Conservation (phyloP, 2,797 vertebrate species). For the Atherinosoma microstoma region DNA sequence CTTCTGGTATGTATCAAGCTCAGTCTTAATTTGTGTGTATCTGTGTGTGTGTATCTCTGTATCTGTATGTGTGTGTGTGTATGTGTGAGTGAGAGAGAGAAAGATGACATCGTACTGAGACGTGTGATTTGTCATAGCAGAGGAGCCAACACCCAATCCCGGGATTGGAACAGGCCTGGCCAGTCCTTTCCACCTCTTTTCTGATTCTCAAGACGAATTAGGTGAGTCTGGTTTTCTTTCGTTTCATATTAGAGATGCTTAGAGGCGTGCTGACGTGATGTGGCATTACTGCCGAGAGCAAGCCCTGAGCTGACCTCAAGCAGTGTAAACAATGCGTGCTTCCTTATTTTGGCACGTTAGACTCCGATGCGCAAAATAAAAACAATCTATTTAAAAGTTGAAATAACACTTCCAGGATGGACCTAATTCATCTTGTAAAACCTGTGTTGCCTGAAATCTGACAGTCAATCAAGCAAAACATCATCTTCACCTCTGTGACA, state of each 20-base stretch:
- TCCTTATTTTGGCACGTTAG: constrained; percentile 5
- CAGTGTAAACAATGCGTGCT: constrained; percentile 6
- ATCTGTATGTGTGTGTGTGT: not conserved
- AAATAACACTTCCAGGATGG: not conserved
- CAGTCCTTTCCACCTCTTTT: not conserved
- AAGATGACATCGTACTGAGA: constrained; percentile 45
- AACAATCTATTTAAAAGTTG: not conserved
- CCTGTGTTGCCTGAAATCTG: not conserved
- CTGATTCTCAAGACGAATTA: constrained; percentile 15
- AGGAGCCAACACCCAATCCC: constrained; percentile 66
- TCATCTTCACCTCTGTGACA: not conserved
- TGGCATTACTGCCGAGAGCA: not conserved
- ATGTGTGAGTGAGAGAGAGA: not conserved
- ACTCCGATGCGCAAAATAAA: not conserved
- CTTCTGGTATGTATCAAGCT: constrained; percentile 44
- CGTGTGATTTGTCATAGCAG: constrained; percentile 50
- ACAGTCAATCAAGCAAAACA: not conserved
- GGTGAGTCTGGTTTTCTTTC: constrained; percentile 50
- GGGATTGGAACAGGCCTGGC: not conserved
- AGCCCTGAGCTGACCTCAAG: constrained; percentile 11
- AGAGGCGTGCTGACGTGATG: not conserved
- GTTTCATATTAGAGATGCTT: not conserved
- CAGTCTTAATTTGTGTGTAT: not conserved
- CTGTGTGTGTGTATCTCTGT: not conserved
- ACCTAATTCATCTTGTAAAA: not conserved